These are phyloP conservation scores for Agonopterix subpropinquella DNA, from an alignment of 2,888 invertebrate species.

Conservation along the genomic window DNA sequence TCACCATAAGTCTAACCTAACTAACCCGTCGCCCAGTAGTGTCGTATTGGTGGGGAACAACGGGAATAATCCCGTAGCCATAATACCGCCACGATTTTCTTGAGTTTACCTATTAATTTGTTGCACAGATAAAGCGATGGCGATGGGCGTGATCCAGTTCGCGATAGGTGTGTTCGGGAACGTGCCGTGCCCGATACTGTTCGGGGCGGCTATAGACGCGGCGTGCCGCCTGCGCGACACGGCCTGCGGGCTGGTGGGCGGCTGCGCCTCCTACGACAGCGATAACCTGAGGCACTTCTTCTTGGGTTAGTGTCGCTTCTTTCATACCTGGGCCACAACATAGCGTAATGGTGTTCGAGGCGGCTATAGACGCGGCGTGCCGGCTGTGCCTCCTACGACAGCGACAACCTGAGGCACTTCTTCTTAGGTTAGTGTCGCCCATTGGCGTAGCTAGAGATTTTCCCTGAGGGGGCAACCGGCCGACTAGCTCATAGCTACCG, in stretches of 20 bases:
- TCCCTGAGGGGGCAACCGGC: too few species aligned
- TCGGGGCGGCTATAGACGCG: conserved; percentile 94
- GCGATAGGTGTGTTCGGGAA: conserved; percentile 95
- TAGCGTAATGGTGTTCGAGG: conserved; percentile 85
- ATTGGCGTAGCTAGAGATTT: too few species aligned
- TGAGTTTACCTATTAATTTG: too few species aligned
- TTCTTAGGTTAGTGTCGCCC: too few species aligned
- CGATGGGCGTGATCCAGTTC: conserved; percentile 94
- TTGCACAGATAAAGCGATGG: conserved; percentile 90
- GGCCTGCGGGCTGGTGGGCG: conserved; percentile 87
- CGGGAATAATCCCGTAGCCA: too few species aligned
- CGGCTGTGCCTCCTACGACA: conserved; percentile 86
- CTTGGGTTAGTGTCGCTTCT: conserved; percentile 75
- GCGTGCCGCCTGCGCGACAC: conserved; percentile 92
- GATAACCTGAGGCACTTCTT: conserved; percentile 89
- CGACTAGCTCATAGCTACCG: too few species aligned
- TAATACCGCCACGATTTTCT: too few species aligned
- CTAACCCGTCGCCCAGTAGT: too few species aligned
- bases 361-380: conserved; percentile 94
- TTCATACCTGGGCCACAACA: too few species aligned
- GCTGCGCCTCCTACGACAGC: conserved; percentile 92
- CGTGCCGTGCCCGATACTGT: conserved; percentile 96
- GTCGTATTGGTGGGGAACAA: too few species aligned
- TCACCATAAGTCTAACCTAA: too few species aligned
- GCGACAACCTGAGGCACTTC: too few species aligned